Conservation (phyloP, 2,113 vertebrate species). For the Aphyosemion australe region DNA sequence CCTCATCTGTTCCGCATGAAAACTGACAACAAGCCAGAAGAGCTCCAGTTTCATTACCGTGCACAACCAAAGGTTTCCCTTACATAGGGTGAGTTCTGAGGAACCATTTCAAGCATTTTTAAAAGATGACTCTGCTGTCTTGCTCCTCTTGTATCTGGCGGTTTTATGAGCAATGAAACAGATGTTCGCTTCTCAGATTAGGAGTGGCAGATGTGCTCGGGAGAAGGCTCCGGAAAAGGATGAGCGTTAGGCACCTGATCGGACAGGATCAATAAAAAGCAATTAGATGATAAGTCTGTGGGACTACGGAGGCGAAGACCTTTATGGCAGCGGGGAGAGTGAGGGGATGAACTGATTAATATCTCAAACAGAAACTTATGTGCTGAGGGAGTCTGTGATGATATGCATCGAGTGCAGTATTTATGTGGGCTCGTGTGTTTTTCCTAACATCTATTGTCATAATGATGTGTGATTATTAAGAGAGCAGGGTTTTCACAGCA, state of each 20-base stretch:
- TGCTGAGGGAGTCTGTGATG: slow-evolving; percentile 25
- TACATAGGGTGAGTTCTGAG: slow-evolving; percentile 8
- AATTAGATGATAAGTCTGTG: slow-evolving; percentile 73
- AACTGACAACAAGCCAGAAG: slow-evolving; percentile 31
- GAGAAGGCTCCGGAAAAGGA: slow-evolving; percentile 66
- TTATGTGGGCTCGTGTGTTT: slow-evolving; percentile 55
- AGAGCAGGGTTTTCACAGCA: slow-evolving; percentile 66
- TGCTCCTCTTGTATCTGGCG: slow-evolving; percentile 15
- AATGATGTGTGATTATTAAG: slow-evolving; percentile 73
- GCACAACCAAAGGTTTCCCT: slow-evolving; percentile 10
- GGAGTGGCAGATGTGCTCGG: slow-evolving; percentile 52
- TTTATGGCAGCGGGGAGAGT: slow-evolving; percentile 27
- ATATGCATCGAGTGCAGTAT: slow-evolving; percentile 41
- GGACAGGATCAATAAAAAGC: slow-evolving; percentile 82
- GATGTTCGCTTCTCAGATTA: slow-evolving; percentile 64
- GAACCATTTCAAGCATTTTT: slow-evolving; percentile 20
- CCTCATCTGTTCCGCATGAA: slow-evolving; percentile 37
- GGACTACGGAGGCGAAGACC: slow-evolving; percentile 31
- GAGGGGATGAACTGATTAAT: slow-evolving; percentile 14
- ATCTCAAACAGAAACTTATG: slow-evolving; percentile 1
- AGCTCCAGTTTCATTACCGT: neutral
- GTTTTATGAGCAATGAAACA: slow-evolving; percentile 61
- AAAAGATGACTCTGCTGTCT: slow-evolving; percentile 38
- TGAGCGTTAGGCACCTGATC: slow-evolving; percentile 73
- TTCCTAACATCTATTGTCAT: slow-evolving; percentile 70